These are phyloP conservation scores for Chesias legatella DNA, from an alignment of 2,888 invertebrate genomes.

Conservation along the genomic window DNA sequence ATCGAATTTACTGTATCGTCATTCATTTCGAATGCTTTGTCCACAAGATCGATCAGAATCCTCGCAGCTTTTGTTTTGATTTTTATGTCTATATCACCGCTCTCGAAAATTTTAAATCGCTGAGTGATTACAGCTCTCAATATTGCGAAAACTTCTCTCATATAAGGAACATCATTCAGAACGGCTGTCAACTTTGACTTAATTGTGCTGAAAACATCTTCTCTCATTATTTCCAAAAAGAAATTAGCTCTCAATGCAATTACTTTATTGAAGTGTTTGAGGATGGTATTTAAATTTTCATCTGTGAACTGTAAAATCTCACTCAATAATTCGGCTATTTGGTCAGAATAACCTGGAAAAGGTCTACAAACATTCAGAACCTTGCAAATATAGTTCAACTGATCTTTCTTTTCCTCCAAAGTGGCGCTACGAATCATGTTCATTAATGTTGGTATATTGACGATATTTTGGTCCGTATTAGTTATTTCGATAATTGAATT, in stretches of 20 bases:
- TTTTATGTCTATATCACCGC: constrained; percentile 18
- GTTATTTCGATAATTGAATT: background rate
- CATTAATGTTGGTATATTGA: background rate
- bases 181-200: constrained; percentile 13
- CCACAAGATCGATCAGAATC: constrained; percentile 45
- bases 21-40: constrained; percentile 35
- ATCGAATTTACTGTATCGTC: constrained; percentile 31
- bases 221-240: constrained; percentile 31
- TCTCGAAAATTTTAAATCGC: constrained; percentile 33
- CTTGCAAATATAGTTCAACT: constrained; percentile 36
- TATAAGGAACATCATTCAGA: constrained; percentile 9
- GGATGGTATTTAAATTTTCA: constrained; percentile 24
- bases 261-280: constrained; percentile 16
- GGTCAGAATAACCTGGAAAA: constrained; percentile 43
- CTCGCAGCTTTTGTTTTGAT: constrained; percentile 34
- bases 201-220: constrained; percentile 27
- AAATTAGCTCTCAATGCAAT: constrained; percentile 23
- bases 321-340: constrained; percentile 34
- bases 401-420: constrained; percentile 16
- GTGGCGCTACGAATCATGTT: constrained; percentile 3
- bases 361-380: constrained; percentile 35
- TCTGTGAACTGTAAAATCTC: constrained; percentile 36
- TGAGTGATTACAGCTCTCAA: constrained; percentile 29
- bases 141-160: constrained; percentile 28
- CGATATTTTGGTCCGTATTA: background rate